Evolutionary conservation across 1,140 invertebrate genomes (phyloP).

Genomic region (Dendroctonus valens): DNA sequence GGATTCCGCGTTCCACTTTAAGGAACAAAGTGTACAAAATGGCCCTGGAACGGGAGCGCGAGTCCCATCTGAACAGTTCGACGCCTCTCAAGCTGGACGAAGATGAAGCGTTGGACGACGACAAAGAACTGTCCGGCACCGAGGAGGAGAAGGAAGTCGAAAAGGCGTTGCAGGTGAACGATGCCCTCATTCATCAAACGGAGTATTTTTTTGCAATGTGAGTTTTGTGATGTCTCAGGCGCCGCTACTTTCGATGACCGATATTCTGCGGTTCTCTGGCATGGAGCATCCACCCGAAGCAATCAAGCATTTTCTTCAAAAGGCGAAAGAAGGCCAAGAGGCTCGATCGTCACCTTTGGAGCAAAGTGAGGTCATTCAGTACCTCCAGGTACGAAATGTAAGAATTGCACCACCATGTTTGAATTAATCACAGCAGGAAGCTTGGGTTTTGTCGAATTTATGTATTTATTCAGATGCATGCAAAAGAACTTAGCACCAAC

Average conservation of each 20-base stretch:
- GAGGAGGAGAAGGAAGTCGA: slow-evolving; percentile 66
- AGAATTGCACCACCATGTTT: slow-evolving; percentile 1
- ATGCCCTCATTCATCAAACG: not conserved
- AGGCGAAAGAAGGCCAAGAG: slow-evolving; percentile 51
- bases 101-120: slow-evolving; percentile 51
- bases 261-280: slow-evolving; percentile 60
- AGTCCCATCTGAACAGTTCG: slow-evolving; percentile 57
- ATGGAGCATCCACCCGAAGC: slow-evolving; percentile 58
- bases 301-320: slow-evolving; percentile 58
- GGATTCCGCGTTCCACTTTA: slow-evolving; percentile 91
- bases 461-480: too few species aligned
- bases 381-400: slow-evolving; percentile 45
- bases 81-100: slow-evolving; percentile 48
- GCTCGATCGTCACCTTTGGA: slow-evolving; percentile 51
- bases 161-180: slow-evolving; percentile 53
- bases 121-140: slow-evolving; percentile 62
- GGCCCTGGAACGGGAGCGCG: slow-evolving; percentile 67
- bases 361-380: slow-evolving; percentile 58
- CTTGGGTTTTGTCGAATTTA: too few species aligned
- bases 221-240: slow-evolving; percentile 22
- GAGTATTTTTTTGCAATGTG: slow-evolving; percentile 4
- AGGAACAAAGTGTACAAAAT: slow-evolving; percentile 93
- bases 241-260: slow-evolving; percentile 57
- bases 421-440: too few species aligned
- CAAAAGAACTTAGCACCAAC: too few species aligned